These are phyloP conservation scores for Malurus cyaneus DNA, from an alignment of 2,113 vertebrate species.

Conservation along the genomic window DNA sequence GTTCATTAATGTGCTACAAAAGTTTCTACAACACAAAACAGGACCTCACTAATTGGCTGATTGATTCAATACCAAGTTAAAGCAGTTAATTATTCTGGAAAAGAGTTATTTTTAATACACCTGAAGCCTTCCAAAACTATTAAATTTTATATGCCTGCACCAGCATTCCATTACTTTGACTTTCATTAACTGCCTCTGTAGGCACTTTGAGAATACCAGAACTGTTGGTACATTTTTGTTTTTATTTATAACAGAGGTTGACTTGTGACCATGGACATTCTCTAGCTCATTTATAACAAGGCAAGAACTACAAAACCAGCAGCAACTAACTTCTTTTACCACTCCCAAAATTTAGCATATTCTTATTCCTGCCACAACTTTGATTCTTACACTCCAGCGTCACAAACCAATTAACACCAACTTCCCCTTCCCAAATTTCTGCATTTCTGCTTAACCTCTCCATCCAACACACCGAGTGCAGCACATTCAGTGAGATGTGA, in stretches of 20 bases:
- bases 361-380: background rate
- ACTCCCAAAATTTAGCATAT: background rate
- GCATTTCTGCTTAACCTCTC: background rate
- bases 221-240: background rate
- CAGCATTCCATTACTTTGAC: background rate
- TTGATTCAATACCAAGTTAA: slow-evolving; percentile 13
- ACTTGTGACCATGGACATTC: background rate
- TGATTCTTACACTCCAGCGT: background rate
- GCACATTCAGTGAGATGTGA: background rate
- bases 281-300: background rate
- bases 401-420: background rate
- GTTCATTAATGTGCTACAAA: background rate
- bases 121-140: slow-evolving; percentile 34
- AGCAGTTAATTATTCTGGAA: slow-evolving; percentile 38
- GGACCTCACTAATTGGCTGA: background rate
- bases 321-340: background rate
- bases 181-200: slow-evolving; percentile 19
- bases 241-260: background rate
- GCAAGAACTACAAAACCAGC: background rate
- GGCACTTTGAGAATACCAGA: background rate
- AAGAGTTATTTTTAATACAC: slow-evolving; percentile 10
- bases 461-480: fast-evolving
- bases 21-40: background rate
- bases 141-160: slow-evolving; percentile 31
- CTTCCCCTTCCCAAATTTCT: background rate